phyloP scores from a whole-genome alignment of 92 coral and sea anemone species.

The Bergia sp. region DNA sequence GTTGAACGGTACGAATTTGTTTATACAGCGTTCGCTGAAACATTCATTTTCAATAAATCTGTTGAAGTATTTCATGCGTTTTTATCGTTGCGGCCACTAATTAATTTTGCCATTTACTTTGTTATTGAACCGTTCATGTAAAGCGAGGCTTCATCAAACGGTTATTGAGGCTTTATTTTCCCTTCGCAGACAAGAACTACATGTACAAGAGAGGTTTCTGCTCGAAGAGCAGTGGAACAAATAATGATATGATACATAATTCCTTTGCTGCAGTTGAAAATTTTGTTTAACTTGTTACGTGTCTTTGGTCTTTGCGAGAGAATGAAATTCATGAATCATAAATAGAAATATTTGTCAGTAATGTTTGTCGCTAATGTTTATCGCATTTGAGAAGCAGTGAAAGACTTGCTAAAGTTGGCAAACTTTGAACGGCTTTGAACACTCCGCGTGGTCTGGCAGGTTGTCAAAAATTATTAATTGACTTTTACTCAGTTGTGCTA shows the following conservation, averaged over 20 bases:
- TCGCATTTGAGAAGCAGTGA: not conserved
- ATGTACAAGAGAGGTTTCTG: constrained; percentile 13
- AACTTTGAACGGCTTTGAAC: constrained; percentile 3
- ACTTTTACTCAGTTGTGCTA: constrained; percentile 1
- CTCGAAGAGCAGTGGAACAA: constrained; percentile 19
- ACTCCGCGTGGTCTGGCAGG: not conserved
- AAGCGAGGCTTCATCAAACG: constrained; percentile 12
- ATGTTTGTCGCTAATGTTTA: not conserved
- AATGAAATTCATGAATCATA: constrained; percentile 12
- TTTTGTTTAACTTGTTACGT: constrained; percentile 16
- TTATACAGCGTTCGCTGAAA: not conserved
- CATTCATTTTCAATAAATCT: too few species aligned
- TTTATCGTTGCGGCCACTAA: constrained; percentile 16
- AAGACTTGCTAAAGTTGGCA: constrained; percentile 4
- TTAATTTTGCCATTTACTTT: constrained; percentile 3
- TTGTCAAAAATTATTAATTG: not conserved
- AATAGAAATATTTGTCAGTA: not conserved
- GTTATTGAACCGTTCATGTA: constrained; percentile 6
- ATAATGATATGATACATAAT: constrained; percentile 2
- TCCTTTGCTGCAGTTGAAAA: constrained; percentile 5
- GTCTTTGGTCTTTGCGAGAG: constrained; percentile 11
- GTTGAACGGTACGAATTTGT: constrained; percentile 15
- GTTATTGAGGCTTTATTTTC: constrained; percentile 12
- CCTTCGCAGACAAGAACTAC: constrained; percentile 18
- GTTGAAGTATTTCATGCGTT: too few species aligned